Base-by-base conservation (phyloP, 1,140 invertebrate genomes). In the Lutraria rhynchaena region DNA sequence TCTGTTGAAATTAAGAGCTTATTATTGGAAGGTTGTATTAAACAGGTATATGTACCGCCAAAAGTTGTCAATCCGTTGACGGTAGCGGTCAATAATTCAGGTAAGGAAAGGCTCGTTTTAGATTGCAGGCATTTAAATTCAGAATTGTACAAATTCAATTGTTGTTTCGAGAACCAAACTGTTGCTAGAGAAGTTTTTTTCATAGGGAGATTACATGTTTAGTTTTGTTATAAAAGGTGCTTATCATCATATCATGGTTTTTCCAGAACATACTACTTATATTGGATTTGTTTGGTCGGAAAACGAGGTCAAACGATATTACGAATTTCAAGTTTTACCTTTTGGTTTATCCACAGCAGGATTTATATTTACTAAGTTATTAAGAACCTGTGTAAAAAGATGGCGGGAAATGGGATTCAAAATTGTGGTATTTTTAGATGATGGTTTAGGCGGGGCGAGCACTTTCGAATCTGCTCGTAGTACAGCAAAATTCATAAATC, bases 171-270 rank as follows among this genome's bases (percentile, higher is more conserved):
- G 60, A 22, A 74, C 31, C 71, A 74, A 22, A 37, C 71, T 9
- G 55, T 74, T 35, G 71, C 71, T 31, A 74, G 31, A 31, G n/a
- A 60, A 15, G n/a, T 27, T 58, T n/a, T 74, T 74, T 24, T 5
- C 2, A 19, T 58, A 58, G 11, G 71, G 71, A 24, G 71, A 74
- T 53, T 74, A 58, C 24, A 27, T 74, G 27, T 74, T 74, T 58
- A 27, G 13, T 33, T 74, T 74, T 60, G 63, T 58, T 60, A 69
- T 70, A 29, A 57, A 46, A 19, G 15, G 71, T 11, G 71, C 51
- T 37, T 74, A 74, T 74, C 71, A 74, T 41, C 71, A 74, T 74
- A 71, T 71, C 27, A 74, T 74, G 53, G 60, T 74, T 37, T 74
- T 58, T 53, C 51, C 49, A 19, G 71, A 57, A 35, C 53, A 74